A percentile compares a stretch with the other conserved stretches of the same genome.
These are phyloP conservation scores for Hyles lineata DNA, from an alignment of 2,888 invertebrate species.

Conservation along the genomic window DNA sequence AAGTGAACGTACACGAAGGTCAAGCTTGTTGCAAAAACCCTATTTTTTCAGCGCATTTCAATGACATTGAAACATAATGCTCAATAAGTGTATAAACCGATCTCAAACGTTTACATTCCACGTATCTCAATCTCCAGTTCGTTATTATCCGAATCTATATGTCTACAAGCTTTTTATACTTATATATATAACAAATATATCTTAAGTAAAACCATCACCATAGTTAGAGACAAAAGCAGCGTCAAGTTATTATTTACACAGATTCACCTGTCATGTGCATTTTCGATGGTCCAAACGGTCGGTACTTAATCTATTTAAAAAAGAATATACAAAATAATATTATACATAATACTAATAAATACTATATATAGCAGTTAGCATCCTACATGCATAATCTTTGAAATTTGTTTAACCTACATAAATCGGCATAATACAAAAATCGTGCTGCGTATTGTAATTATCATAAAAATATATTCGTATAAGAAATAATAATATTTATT, in stretches of 20 bases:
- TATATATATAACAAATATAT: slow-evolving; percentile 53
- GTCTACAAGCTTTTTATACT: slow-evolving; percentile 62
- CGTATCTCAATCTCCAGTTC: slow-evolving; percentile 31
- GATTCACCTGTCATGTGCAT: slow-evolving; percentile 72
- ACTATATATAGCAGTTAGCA: slow-evolving; percentile 1
- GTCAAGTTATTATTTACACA: slow-evolving; percentile 49
- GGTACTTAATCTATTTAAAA: slow-evolving; percentile 25
- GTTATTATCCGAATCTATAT: slow-evolving; percentile 59
- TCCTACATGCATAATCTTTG: not conserved
- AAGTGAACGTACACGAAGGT: slow-evolving; percentile 68
- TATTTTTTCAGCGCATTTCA: slow-evolving; percentile 55
- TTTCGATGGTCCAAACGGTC: slow-evolving; percentile 79
- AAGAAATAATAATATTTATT: too few relatives aligned
- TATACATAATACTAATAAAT: not conserved
- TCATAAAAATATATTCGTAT: too few relatives aligned
- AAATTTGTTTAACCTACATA: not conserved
- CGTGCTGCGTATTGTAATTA: not conserved
- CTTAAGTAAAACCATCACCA: slow-evolving; percentile 72
- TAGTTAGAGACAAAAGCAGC: slow-evolving; percentile 65
- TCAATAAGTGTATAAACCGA: slow-evolving; percentile 35
- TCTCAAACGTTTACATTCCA: slow-evolving; percentile 16
- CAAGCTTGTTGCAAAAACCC: slow-evolving; percentile 58
- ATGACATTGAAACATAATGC: slow-evolving; percentile 63
- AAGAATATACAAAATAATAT: not conserved
- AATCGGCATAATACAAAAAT: not conserved